These are phyloP conservation scores for Syrrhaptes paradoxus DNA, from an alignment of 2,113 vertebrate species.

Conservation along the genomic window DNA sequence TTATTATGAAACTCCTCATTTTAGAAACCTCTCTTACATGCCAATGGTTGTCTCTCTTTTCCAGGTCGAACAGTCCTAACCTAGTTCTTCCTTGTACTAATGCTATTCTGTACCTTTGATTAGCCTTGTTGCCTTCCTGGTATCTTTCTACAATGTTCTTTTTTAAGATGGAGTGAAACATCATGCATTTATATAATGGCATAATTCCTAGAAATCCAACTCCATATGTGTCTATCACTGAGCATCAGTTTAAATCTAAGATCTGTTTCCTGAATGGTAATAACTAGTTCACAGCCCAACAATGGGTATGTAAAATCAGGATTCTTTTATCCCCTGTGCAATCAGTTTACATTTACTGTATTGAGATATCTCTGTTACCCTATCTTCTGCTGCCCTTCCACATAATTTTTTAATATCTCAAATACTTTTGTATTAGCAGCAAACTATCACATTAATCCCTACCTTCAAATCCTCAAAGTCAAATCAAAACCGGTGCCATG, in stretches of 20 bases:
- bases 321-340: neutral
- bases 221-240: neutral
- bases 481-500: no score
- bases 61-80: neutral
- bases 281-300: neutral
- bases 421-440: neutral
- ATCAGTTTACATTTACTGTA: neutral
- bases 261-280: neutral
- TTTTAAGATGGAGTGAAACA: neutral
- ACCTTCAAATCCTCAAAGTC: neutral
- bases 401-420: accelerated
- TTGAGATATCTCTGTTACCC: accelerated
- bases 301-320: neutral
- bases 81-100: neutral
- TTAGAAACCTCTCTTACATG: neutral
- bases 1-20: neutral
- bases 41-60: neutral
- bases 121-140: neutral
- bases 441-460: neutral
- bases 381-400: neutral
- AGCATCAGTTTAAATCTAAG: neutral
- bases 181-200: neutral
- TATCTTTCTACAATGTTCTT: neutral
- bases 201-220: neutral
- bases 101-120: neutral